Percentiles rank a stretch among this genome's conserved stretches.
phyloP scores from a whole-genome alignment of 2,797 vertebrate species.

The Podarcis siculus region DNA sequence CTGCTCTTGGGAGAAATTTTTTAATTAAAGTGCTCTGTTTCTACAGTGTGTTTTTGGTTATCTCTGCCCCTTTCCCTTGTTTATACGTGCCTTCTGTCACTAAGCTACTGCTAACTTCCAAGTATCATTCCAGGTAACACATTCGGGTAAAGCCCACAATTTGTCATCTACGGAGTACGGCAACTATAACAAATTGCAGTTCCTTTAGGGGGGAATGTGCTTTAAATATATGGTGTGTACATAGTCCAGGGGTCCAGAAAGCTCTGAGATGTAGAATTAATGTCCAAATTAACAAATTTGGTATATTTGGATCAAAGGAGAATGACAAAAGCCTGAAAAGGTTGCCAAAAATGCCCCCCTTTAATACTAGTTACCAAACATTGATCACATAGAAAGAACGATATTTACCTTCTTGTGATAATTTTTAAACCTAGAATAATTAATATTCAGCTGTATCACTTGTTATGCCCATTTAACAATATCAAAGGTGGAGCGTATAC shows the following conservation, averaged over 20 bases:
- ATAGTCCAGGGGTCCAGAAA: not conserved
- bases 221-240: not conserved
- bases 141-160: not conserved
- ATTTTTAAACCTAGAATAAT: not conserved
- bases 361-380: not conserved
- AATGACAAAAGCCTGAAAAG: not conserved
- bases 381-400: not conserved
- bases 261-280: not conserved
- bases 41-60: not conserved
- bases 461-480: not conserved
- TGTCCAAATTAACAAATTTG: not conserved
- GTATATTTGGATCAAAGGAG: not conserved
- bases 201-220: no score
- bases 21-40: conserved; percentile 38
- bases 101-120: not conserved
- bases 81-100: not conserved
- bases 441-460: not conserved
- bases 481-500: not conserved
- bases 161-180: not conserved
- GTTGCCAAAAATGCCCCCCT: not conserved
- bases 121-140: not conserved
- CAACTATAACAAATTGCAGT: no score
- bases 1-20: conserved; percentile 20
- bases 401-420: not conserved
- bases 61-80: not conserved